Percentiles rank a stretch among this genome's conserved stretches.
Evolutionary conservation across 2,888 invertebrate genomes (phyloP).

Genomic region (Spicauda simplicius): DNA sequence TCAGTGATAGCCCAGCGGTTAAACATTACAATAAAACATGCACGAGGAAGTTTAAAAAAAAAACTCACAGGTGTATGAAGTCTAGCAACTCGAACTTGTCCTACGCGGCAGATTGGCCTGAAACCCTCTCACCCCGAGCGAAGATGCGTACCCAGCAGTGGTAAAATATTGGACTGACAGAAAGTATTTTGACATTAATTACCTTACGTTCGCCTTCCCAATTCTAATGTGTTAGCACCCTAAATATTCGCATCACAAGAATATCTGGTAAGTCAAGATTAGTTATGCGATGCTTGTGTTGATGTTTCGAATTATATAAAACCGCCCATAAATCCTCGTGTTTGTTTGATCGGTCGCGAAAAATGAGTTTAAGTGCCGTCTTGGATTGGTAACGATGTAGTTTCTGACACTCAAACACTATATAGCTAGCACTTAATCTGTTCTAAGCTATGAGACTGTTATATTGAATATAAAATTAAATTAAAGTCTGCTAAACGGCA

Average conservation of each 20-base stretch:
- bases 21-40: no score
- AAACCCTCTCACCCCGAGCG: no score
- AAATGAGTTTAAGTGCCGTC: conserved; percentile 38
- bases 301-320: conserved; percentile 42
- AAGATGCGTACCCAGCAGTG: no score
- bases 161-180: no score
- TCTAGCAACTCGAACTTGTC: no score
- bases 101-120: no score
- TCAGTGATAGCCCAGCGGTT: no score
- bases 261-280: conserved; percentile 43
- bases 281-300: conserved; percentile 34
- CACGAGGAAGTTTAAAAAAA: no score
- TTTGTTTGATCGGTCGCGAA: conserved; percentile 49
- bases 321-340: conserved; percentile 45
- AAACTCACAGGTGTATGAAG: no score
- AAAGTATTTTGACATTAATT: no score
- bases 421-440: conserved; percentile 13
- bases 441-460: neutral
- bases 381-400: conserved; percentile 6
- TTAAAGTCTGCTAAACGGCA: conserved; percentile 11
- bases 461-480: neutral
- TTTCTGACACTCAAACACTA: neutral
- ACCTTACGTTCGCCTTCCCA: neutral
- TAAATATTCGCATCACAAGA: conserved; percentile 49
- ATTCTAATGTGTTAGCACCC: neutral